phyloP scores from a whole-genome alignment of 2,797 vertebrate genomes.

The Tiaroga cobitis region DNA sequence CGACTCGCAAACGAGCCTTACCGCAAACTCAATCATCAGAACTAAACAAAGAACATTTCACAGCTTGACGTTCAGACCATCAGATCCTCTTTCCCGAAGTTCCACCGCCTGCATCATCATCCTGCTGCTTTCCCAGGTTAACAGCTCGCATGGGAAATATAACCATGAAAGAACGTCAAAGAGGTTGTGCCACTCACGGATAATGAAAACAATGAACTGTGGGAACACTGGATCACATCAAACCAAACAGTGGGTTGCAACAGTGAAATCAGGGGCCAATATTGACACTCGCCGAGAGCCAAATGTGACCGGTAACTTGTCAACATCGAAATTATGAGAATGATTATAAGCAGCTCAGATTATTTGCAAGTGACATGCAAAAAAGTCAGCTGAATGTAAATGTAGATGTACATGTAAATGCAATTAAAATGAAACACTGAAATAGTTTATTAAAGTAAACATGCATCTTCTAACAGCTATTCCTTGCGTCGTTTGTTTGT shows the following conservation, averaged over 20 bases:
- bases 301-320: not conserved
- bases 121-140: slow-evolving; percentile 34
- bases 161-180: slow-evolving; percentile 10
- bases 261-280: not conserved
- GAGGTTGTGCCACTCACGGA: slow-evolving; percentile 9
- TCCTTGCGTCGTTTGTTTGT: not conserved
- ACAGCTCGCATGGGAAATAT: slow-evolving; percentile 17
- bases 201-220: slow-evolving; percentile 34
- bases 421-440: not conserved
- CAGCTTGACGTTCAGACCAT: slow-evolving; percentile 47
- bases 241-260: not conserved
- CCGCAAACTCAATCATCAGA: slow-evolving; percentile 72
- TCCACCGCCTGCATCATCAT: slow-evolving; percentile 17
- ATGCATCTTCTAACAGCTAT: not conserved
- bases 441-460: not conserved
- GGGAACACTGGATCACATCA: slow-evolving; percentile 18
- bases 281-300: not conserved
- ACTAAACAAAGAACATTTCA: slow-evolving; percentile 60
- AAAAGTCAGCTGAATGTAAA: not conserved
- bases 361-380: not conserved
- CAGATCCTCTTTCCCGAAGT: slow-evolving; percentile 39
- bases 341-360: not conserved
- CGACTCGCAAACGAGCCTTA: slow-evolving; percentile 68
- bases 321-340: not conserved
- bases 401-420: not conserved